Conservation (phyloP, 2,797 vertebrate species). For the Rhinatrema bivittatum region DNA sequence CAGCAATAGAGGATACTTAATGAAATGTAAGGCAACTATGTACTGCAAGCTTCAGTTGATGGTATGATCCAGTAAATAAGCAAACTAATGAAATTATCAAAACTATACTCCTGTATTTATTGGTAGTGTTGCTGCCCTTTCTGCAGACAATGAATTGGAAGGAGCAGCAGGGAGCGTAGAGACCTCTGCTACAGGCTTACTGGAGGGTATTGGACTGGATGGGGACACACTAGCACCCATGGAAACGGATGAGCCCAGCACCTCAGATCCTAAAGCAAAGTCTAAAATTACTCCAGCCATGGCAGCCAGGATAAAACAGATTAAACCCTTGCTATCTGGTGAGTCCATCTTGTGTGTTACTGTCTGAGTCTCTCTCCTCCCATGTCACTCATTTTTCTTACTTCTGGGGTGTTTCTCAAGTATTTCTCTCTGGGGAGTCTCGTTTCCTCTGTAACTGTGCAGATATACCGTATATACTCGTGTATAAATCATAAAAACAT, state of each 20-base stretch:
- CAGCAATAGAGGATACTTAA: too few relatives aligned
- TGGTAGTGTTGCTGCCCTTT: too few relatives aligned
- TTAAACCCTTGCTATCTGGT: conserved; percentile 91
- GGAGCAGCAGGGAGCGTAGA: conserved; percentile 51
- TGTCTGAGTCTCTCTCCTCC: not conserved
- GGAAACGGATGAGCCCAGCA: conserved; percentile 89
- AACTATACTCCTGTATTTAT: too few relatives aligned
- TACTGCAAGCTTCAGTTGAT: too few relatives aligned
- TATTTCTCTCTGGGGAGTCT: not conserved
- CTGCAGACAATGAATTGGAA: conserved; percentile 68
- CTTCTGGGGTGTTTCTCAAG: not conserved
- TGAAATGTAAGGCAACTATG: too few relatives aligned
- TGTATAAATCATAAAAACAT: not conserved
- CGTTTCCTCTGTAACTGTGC: not conserved
- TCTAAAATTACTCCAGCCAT: conserved; percentile 93
- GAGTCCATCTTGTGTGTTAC: too few relatives aligned
- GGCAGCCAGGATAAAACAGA: conserved; percentile 96
- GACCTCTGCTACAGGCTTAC: conserved; percentile 74
- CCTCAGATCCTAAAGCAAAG: conserved; percentile 80
- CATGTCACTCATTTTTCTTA: fast-evolving
- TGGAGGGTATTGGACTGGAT: conserved; percentile 90
- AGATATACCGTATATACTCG: not conserved
- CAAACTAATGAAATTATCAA: too few relatives aligned
- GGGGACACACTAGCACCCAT: conserved; percentile 86
- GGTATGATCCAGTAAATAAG: too few relatives aligned